Evolutionary conservation across 1,140 invertebrate genomes (phyloP), one percentile per base, ranked within the genome.

Genomic region (Cecropterus lyciades): DNA sequence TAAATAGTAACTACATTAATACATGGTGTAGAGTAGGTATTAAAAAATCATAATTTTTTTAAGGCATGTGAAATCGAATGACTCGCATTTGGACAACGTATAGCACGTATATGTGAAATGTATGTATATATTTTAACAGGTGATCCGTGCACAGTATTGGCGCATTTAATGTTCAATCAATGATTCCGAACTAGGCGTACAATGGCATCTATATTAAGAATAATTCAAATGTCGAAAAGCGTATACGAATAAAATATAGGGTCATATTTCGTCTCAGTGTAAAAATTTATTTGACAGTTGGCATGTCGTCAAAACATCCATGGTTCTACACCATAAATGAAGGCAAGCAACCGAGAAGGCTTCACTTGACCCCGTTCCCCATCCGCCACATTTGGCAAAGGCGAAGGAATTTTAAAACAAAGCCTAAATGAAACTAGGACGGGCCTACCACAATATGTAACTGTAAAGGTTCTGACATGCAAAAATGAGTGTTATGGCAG

Each of bases 321-420:
- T 62, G 57, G 46, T 62, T 62, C 15, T 62, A 62, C 57, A 62
- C 57, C 57, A 62, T 62, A 62, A 62, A 62, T 30, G 27, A 20
- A 51, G 15, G 57, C 49, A 13, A 30, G 49, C 43, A 60, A 20
- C 57, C 53, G 65, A 67, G 64, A 68, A 62, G 62, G 69, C 69
- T 42, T 49, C 30, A 46, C 52, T 46, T 56, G 57, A 53, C 67
- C 57, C 24, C 59, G 56, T 72, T 75, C 59, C 57, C 49, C 60
- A 59, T 74, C 52, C 69, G 65, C 65, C 57, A 69, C 63, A 69
- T 71, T 74, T 74, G 72, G 72, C 72, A 74, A 67, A 67, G 69
- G 66, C 37, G 53, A 57, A 64, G 59, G 66, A 74, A 66, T 71
- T 74, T 71, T 74, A 71, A 74, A 74, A 74, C 72, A 74, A 74